Percentiles rank a stretch among this genome's conserved stretches.
Conservation (phyloP, 2,113 vertebrate species). For the Sigmodon hispidus region DNA sequence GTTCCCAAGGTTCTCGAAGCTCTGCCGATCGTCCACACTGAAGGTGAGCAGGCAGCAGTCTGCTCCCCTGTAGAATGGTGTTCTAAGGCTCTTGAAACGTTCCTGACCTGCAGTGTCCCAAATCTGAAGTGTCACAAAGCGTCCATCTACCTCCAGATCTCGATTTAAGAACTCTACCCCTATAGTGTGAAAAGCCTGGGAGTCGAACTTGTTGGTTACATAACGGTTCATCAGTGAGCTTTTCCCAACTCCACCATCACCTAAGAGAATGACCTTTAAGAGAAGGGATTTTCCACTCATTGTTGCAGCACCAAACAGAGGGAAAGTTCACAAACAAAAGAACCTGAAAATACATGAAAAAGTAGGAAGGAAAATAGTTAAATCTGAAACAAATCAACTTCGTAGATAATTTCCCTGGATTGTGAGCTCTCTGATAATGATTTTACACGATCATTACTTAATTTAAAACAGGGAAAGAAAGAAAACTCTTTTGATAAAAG, state of each 20-base stretch:
- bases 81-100: constrained; percentile 97
- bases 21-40: constrained; percentile 95
- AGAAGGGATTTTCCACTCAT: constrained; percentile 97
- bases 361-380: constrained; percentile 58
- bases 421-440: constrained; percentile 9
- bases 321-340: constrained; percentile 52
- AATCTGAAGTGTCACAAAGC: constrained; percentile 97
- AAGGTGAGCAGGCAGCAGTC: constrained; percentile 99
- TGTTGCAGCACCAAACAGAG: constrained; percentile 73
- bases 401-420: constrained; percentile 56
- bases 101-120: constrained; percentile 99
- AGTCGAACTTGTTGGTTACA: constrained; percentile 97
- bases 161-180: constrained; percentile 98
- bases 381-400: constrained; percentile 55
- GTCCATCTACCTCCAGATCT: constrained; percentile 96
- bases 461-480: constrained; percentile 52
- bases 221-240: constrained; percentile 99
- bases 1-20: constrained; percentile 95
- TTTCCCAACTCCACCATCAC: constrained; percentile 97
- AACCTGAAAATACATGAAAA: constrained; percentile 80
- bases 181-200: constrained; percentile 98
- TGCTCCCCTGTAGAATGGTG: constrained; percentile 96
- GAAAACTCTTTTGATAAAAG: constrained; percentile 30
- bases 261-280: constrained; percentile 96
- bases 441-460: constrained; percentile 50